phyloP scores from a whole-genome alignment of 2,797 vertebrate species.

The Salarias fasciatus region DNA sequence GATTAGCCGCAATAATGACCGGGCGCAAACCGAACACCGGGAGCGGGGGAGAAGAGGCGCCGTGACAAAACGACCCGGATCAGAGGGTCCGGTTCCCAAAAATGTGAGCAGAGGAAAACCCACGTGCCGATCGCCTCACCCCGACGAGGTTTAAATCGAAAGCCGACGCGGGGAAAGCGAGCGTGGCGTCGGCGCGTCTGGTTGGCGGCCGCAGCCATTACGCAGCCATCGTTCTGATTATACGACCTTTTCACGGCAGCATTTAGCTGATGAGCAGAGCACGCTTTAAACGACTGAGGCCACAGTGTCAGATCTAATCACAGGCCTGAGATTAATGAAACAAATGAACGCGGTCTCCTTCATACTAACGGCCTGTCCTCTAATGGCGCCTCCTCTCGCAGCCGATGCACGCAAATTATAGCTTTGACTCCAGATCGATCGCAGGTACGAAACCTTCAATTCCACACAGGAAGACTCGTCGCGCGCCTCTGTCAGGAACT shows the following conservation, averaged over 20 bases:
- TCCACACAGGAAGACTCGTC: slow-evolving; percentile 40
- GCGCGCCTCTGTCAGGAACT: slow-evolving; percentile 10
- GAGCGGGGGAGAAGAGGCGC: slow-evolving; percentile 18
- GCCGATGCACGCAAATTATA: slow-evolving; percentile 61
- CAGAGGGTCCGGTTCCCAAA: background rate
- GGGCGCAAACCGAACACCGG: slow-evolving; percentile 54
- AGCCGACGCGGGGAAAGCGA: background rate
- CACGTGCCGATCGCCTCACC: background rate
- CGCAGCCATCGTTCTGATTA: slow-evolving; percentile 42
- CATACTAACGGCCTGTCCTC: slow-evolving; percentile 35
- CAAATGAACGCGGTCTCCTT: background rate
- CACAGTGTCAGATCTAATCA: slow-evolving; percentile 56
- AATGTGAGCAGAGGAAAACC: background rate
- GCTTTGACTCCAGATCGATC: slow-evolving; percentile 52
- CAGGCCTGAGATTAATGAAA: slow-evolving; percentile 47
- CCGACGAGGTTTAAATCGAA: slow-evolving; percentile 16
- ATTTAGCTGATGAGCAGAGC: slow-evolving; percentile 65
- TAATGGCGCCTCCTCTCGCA: slow-evolving; percentile 52
- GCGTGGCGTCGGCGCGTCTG: slow-evolving; percentile 26
- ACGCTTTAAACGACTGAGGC: slow-evolving; percentile 40
- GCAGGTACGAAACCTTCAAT: slow-evolving; percentile 53
- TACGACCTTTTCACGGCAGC: slow-evolving; percentile 47
- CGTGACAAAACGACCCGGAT: background rate
- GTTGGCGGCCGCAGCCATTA: slow-evolving; percentile 13
- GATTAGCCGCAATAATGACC: slow-evolving; percentile 75